Percentiles rank a stretch among this genome's conserved stretches.
These are phyloP conservation scores for Onthophagus sagittarius DNA, from an alignment of 2,888 invertebrate species.

Conservation along the genomic window DNA sequence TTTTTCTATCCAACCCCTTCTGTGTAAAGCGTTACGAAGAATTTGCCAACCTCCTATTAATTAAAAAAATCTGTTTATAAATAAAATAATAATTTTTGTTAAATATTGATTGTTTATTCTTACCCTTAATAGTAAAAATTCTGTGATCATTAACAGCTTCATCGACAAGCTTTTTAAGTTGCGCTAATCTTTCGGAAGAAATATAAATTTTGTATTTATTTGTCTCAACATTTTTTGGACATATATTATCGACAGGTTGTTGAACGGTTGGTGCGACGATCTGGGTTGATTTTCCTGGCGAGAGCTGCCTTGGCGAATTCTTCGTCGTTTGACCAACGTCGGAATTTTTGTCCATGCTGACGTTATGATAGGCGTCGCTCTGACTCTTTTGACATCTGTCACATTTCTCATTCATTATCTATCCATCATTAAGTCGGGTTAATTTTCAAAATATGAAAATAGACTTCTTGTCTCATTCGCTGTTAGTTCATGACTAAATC, in stretches of 20 bases:
- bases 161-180: constrained; percentile 62
- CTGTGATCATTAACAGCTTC: constrained; percentile 62
- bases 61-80: background rate
- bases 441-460: background rate
- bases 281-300: constrained; percentile 13
- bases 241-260: constrained; percentile 22
- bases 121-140: constrained; percentile 61
- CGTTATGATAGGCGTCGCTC: constrained; percentile 21
- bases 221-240: constrained; percentile 14
- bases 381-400: constrained; percentile 15
- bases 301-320: background rate
- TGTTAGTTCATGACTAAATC: background rate
- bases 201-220: constrained; percentile 52
- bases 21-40: constrained; percentile 63
- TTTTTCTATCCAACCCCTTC: constrained; percentile 73
- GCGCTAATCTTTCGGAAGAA: constrained; percentile 61
- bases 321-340: background rate
- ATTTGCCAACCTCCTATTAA: constrained; percentile 64
- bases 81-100: background rate
- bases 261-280: constrained; percentile 15
- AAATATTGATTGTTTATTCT: constrained; percentile 7
- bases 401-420: constrained; percentile 2
- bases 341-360: background rate
- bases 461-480: too few species aligned
- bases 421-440: background rate